Conservation (phyloP, 2,797 vertebrate species). For the Schizopygopsis pylzovi region DNA sequence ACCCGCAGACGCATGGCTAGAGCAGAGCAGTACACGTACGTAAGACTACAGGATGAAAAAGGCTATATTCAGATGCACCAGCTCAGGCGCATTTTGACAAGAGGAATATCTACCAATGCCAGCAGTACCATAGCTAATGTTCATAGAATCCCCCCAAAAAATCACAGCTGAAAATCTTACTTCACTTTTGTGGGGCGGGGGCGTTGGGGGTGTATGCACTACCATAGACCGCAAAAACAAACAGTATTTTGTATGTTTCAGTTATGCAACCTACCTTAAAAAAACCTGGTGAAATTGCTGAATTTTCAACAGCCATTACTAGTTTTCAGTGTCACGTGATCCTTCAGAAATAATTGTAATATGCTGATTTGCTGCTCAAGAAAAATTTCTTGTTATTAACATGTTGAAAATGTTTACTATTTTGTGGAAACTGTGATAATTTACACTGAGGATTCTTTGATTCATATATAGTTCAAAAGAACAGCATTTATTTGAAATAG, state of each 20-base stretch:
- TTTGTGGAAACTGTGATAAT: background rate
- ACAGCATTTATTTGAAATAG: background rate
- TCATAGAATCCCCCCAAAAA: background rate
- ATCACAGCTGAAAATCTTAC: background rate
- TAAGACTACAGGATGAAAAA: conserved; percentile 9
- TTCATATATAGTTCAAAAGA: background rate
- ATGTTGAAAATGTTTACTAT: background rate
- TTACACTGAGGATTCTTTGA: background rate
- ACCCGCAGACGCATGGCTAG: background rate
- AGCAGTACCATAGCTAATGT: background rate
- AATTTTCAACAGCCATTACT: background rate
- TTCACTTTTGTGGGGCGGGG: background rate
- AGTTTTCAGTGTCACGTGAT: background rate
- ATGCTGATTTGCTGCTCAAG: background rate
- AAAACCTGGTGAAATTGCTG: background rate
- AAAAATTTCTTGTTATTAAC: background rate
- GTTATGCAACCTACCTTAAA: background rate
- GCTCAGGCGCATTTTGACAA: background rate
- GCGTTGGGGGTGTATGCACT: background rate
- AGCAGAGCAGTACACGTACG: background rate
- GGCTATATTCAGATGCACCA: background rate
- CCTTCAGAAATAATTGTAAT: background rate
- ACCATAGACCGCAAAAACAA: background rate
- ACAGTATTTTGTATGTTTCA: background rate
- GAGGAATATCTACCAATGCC: background rate